Percentiles rank a stretch among this genome's conserved stretches.
Evolutionary conservation across 2,113 vertebrate genomes (phyloP).

Genomic region (Alces alces): DNA sequence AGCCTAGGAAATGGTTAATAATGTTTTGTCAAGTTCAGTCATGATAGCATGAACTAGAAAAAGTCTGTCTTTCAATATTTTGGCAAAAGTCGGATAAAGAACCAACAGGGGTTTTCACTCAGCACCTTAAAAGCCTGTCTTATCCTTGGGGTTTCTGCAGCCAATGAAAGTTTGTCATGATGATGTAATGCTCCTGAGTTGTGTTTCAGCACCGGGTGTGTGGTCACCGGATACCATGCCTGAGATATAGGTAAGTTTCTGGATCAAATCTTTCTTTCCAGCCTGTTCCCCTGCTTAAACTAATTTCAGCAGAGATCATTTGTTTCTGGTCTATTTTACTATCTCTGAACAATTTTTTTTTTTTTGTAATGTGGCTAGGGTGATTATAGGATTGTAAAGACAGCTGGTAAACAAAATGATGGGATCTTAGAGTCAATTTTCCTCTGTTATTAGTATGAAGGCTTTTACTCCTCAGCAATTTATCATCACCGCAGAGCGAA

Average conservation of each 20-base stretch:
- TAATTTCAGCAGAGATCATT: conserved; percentile 67
- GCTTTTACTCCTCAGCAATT: conserved; percentile 58
- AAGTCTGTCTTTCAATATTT: conserved; percentile 49
- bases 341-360: conserved; percentile 54
- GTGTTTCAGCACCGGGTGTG: conserved; percentile 69
- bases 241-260: conserved; percentile 76
- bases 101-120: conserved; percentile 60
- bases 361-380: conserved; percentile 51
- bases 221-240: conserved; percentile 72
- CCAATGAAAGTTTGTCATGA: conserved; percentile 76
- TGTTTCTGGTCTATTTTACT: conserved; percentile 66
- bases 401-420: conserved; percentile 76
- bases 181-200: conserved; percentile 77
- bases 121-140: conserved; percentile 70
- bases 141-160: conserved; percentile 73
- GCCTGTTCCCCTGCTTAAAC: conserved; percentile 56
- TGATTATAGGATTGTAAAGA: conserved; percentile 70
- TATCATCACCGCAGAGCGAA: conserved; percentile 51
- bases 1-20: conserved; percentile 65
- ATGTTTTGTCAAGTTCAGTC: neutral
- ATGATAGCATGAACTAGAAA: neutral
- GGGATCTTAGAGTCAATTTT: conserved; percentile 69
- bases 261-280: conserved; percentile 71
- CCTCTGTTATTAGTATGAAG: conserved; percentile 60
- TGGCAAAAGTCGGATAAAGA: conserved; percentile 48